These are phyloP conservation scores for Todiramphus saurophagus DNA, from an alignment of 2,113 vertebrate species.

Conservation along the genomic window DNA sequence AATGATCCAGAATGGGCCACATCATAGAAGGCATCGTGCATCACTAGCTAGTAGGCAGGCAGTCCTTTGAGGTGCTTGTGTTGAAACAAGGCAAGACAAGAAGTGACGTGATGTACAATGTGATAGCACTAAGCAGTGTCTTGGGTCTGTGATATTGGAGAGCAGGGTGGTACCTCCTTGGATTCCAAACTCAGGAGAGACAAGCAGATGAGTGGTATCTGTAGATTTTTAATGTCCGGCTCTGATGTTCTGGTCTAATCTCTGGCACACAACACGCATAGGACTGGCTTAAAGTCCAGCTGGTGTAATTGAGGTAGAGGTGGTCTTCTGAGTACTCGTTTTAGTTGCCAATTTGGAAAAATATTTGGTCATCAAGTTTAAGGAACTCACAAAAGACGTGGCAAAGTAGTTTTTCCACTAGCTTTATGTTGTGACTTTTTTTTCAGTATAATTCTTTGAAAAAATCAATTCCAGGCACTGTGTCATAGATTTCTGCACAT, in stretches of 20 bases:
- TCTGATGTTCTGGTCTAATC: neutral
- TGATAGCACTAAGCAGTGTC: neutral
- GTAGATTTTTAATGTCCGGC: neutral
- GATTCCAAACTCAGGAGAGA: neutral
- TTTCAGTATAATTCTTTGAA: neutral
- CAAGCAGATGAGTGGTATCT: neutral
- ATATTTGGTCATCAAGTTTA: neutral
- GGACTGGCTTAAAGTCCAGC: neutral
- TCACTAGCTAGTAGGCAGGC: neutral
- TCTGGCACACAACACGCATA: neutral
- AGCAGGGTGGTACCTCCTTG: neutral
- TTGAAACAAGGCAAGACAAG: neutral
- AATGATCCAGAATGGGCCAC: neutral
- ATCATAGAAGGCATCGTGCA: neutral
- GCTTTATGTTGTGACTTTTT: neutral
- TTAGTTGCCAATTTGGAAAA: neutral
- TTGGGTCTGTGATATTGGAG: neutral
- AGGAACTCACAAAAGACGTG: conserved; percentile 1
- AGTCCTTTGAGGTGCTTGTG: neutral
- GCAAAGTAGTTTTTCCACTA: neutral
- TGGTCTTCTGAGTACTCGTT: neutral
- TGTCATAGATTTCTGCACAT: neutral
- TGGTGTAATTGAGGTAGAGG: neutral
- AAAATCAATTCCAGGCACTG: neutral
- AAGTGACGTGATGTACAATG: accelerated